Evolutionary conservation across 2,113 vertebrate genomes (phyloP).

Genomic region (Percina caprodes): DNA sequence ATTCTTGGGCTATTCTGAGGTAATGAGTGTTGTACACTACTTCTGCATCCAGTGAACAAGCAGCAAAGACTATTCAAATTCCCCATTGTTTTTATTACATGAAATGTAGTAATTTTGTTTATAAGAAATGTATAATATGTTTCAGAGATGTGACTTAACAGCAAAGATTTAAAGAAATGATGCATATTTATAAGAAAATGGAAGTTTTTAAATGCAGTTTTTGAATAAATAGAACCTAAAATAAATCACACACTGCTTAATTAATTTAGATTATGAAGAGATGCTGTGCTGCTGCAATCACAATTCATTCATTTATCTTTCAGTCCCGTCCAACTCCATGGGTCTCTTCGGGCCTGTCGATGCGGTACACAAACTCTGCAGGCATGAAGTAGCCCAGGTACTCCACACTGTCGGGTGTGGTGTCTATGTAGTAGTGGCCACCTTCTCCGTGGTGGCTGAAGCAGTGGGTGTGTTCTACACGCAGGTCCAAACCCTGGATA

Average conservation of each 20-base stretch:
- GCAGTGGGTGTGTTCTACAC: conserved; percentile 94
- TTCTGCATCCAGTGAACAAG: not conserved
- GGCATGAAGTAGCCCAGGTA: conserved; percentile 93
- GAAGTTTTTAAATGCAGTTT: not conserved
- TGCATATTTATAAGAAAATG: not conserved
- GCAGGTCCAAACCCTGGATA: conserved; percentile 92
- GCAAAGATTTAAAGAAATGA: not conserved
- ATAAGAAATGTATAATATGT: not conserved
- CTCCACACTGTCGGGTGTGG: conserved; percentile 90
- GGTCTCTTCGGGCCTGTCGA: conserved; percentile 89
- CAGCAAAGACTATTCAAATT: not conserved
- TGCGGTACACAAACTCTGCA: conserved; percentile 92
- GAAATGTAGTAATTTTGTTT: not conserved
- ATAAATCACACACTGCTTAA: not conserved
- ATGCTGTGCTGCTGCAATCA: not conserved
- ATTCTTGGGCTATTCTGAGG: not conserved
- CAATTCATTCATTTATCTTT: conserved; percentile 13
- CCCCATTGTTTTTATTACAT: conserved; percentile 10
- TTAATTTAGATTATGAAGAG: not conserved
- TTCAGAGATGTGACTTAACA: not conserved
- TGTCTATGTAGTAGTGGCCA: conserved; percentile 96
- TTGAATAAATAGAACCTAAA: not conserved
- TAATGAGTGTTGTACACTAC: not conserved
- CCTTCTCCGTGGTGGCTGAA: conserved; percentile 96
- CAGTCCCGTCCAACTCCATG: conserved; percentile 89